phyloP scores from a whole-genome alignment of 2,888 invertebrate genomes.

The Parnassius smintheus region DNA sequence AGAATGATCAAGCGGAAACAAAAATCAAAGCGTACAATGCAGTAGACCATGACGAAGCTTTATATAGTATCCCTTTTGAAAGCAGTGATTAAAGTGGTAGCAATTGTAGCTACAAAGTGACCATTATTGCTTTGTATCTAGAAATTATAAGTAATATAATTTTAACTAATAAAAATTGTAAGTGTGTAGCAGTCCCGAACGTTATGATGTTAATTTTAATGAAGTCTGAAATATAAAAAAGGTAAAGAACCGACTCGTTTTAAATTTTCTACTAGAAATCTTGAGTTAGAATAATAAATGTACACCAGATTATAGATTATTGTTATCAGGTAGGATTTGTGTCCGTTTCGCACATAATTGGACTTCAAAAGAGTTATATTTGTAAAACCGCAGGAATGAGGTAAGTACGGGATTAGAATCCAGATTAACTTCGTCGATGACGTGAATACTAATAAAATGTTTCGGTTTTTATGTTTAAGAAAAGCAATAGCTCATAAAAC shows the following conservation, averaged over 20 bases:
- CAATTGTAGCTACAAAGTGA: conserved; percentile 32
- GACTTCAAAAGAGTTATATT: conserved; percentile 43
- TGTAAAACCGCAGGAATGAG: conserved; percentile 34
- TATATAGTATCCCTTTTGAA: conserved; percentile 38
- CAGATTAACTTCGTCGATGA: conserved; percentile 59
- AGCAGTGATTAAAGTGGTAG: conserved; percentile 32
- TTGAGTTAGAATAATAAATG: conserved; percentile 16
- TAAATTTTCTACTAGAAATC: conserved; percentile 6
- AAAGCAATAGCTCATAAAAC: background rate
- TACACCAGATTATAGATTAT: conserved; percentile 33
- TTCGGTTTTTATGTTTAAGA: background rate
- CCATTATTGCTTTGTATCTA: conserved; percentile 41
- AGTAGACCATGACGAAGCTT: conserved; percentile 37
- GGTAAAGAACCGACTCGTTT: conserved; percentile 7
- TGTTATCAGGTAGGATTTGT: conserved; percentile 35
- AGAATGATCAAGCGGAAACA: conserved; percentile 49
- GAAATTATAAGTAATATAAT: conserved; percentile 37
- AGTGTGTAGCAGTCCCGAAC: conserved; percentile 26
- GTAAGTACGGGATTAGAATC: conserved; percentile 67
- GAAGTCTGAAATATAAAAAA: no score
- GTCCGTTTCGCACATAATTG: conserved; percentile 41
- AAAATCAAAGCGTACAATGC: conserved; percentile 36
- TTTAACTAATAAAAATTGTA: conserved; percentile 38
- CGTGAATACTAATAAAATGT: conserved; percentile 54
- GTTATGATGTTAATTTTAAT: conserved; percentile 12